Conservation (phyloP, 2,113 vertebrate species). For the Notarius lentiginosus region DNA sequence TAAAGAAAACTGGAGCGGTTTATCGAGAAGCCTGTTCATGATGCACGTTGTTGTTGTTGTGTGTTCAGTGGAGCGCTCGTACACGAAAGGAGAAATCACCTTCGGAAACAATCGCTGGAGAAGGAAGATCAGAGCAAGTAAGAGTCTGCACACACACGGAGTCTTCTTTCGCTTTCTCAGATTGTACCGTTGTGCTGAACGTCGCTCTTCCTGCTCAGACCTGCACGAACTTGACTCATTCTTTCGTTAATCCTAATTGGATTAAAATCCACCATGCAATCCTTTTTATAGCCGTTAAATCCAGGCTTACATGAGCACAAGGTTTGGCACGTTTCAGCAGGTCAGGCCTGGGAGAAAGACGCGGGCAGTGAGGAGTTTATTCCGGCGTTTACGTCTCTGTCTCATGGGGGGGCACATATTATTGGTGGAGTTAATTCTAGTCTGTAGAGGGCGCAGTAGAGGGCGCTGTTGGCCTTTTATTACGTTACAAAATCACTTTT, state of each 20-base stretch:
- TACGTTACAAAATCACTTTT: background rate
- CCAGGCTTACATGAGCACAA: background rate
- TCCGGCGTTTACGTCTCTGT: no score
- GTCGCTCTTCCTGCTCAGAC: background rate
- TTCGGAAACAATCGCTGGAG: constrained; percentile 45
- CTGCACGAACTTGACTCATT: background rate
- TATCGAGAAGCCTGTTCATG: background rate
- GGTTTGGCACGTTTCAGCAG: background rate
- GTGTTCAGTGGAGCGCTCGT: constrained; percentile 25
- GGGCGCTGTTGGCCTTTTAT: constrained; percentile 20
- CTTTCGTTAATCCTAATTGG: constrained; percentile 6
- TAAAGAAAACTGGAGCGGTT: background rate
- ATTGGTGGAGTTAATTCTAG: no score
- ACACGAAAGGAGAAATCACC: constrained; percentile 35
- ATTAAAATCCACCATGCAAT: background rate
- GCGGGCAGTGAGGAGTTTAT: background rate
- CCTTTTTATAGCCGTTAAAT: constrained; percentile 27
- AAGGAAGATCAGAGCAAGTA: constrained; percentile 53
- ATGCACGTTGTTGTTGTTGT: background rate
- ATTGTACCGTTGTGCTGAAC: background rate
- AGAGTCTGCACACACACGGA: background rate
- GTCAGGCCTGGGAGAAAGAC: background rate
- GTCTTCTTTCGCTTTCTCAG: background rate
- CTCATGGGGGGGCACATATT: no score
- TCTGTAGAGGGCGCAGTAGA: constrained; percentile 29